These are phyloP conservation scores for Sminthurinus aureus DNA, from an alignment of 2,888 invertebrate species.

Conservation along the genomic window DNA sequence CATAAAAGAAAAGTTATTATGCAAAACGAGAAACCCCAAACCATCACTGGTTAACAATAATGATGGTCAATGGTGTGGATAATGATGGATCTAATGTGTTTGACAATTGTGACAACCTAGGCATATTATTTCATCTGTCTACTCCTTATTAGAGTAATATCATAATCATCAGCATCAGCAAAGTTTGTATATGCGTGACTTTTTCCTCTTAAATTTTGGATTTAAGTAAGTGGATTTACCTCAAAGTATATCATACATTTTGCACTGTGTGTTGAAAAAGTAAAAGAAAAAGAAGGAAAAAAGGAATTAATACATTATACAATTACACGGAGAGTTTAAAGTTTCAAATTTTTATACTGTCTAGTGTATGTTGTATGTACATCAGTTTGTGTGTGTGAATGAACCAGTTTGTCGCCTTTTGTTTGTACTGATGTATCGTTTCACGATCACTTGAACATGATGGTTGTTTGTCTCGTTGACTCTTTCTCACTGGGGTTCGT, in stretches of 20 bases:
- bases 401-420: conserved; percentile 35
- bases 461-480: conserved; percentile 2
- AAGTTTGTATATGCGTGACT: no score
- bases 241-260: no score
- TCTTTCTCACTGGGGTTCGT: conserved; percentile 8
- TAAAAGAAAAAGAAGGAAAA: no score
- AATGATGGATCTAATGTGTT: conserved; percentile 10
- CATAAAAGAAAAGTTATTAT: conserved; percentile 1
- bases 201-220: no score
- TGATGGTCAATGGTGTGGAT: conserved; percentile 3
- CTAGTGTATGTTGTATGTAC: neutral
- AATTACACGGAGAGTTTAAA: neutral
- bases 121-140: neutral
- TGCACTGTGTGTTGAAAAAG: no score
- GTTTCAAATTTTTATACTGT: neutral
- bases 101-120: neutral
- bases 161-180: no score
- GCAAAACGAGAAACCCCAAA: conserved; percentile 5
- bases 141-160: no score
- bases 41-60: neutral
- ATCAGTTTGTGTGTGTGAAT: conserved; percentile 14
- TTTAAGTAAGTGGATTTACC: no score
- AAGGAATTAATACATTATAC: no score
- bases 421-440: conserved; percentile 34
- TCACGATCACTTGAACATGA: conserved; percentile 25